Conservation (phyloP, 2,888 invertebrate genomes). For the Eucera pruinosa region DNA sequence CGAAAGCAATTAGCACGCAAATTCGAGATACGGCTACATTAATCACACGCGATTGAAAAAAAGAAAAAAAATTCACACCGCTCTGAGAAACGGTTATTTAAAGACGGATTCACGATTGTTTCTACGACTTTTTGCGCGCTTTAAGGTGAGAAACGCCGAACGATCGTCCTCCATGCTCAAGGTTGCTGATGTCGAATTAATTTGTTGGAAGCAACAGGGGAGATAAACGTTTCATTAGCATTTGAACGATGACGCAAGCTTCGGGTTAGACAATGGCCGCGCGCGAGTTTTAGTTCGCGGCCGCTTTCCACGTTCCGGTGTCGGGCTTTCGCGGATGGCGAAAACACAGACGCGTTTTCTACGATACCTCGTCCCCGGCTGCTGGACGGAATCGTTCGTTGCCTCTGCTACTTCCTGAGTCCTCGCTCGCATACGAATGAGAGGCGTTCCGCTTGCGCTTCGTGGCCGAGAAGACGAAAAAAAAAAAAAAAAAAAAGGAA, state of each 20-base stretch:
- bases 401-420: conserved; percentile 15
- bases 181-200: conserved; percentile 60
- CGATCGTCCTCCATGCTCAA: conserved; percentile 50
- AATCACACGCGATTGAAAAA: too few species aligned
- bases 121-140: conserved; percentile 8
- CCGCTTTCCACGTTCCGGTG: conserved; percentile 36
- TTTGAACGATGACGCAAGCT: conserved; percentile 62
- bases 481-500: neutral
- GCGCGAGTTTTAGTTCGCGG: conserved; percentile 35
- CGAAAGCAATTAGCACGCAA: too few species aligned
- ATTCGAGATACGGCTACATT: too few species aligned
- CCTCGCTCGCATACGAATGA: conserved; percentile 34
- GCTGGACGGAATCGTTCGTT: conserved; percentile 24
- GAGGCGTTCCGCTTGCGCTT: neutral
- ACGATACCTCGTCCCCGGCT: neutral
- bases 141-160: neutral
- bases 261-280: conserved; percentile 57
- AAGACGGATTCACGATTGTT: neutral
- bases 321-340: conserved; percentile 13
- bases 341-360: neutral
- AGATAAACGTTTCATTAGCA: conserved; percentile 68
- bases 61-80: neutral
- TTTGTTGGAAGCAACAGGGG: conserved; percentile 50
- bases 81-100: neutral
- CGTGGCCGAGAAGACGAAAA: neutral